Evolutionary conservation across 2,888 invertebrate genomes (phyloP).

Genomic region (Coenonympha arcania): DNA sequence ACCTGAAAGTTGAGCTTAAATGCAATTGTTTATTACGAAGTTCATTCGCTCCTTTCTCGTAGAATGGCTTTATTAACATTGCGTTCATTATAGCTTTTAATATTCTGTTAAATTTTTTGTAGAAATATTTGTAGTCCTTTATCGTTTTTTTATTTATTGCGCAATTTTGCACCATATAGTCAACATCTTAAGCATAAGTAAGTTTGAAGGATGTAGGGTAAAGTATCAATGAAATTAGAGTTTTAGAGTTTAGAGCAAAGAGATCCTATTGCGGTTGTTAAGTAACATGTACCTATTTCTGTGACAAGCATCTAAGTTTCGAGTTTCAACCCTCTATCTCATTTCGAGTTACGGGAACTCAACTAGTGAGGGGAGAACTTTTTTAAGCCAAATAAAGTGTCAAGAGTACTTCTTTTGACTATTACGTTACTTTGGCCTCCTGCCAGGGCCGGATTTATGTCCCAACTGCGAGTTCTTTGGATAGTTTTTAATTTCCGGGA

Average conservation of each 20-base stretch:
- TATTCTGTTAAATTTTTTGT: neutral
- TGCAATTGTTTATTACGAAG: neutral
- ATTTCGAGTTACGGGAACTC: conserved; percentile 1
- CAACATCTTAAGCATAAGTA: neutral
- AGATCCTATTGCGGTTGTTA: neutral
- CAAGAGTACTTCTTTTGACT: conserved; percentile 21
- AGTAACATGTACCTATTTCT: conserved; percentile 2
- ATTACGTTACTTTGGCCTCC: conserved; percentile 28
- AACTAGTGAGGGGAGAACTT: conserved; percentile 4
- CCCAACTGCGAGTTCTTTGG: conserved; percentile 28
- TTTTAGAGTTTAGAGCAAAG: neutral
- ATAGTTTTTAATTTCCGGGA: conserved; percentile 30
- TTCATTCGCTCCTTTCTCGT: neutral
- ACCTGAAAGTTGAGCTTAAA: neutral
- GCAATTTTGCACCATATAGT: too few species aligned
- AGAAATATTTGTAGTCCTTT: too few species aligned
- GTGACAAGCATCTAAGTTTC: conserved; percentile 1
- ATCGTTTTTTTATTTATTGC: too few species aligned
- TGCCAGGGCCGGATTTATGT: conserved; percentile 30
- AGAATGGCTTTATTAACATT: neutral
- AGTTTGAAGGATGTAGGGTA: neutral
- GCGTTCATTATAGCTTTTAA: neutral
- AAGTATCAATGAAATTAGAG: neutral
- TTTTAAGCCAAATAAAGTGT: conserved; percentile 22
- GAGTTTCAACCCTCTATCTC: conserved; percentile 1